These are phyloP conservation scores for Lepidocolaptes lacrymiger DNA, from an alignment of 2,797 vertebrate genomes.

Conservation along the genomic window DNA sequence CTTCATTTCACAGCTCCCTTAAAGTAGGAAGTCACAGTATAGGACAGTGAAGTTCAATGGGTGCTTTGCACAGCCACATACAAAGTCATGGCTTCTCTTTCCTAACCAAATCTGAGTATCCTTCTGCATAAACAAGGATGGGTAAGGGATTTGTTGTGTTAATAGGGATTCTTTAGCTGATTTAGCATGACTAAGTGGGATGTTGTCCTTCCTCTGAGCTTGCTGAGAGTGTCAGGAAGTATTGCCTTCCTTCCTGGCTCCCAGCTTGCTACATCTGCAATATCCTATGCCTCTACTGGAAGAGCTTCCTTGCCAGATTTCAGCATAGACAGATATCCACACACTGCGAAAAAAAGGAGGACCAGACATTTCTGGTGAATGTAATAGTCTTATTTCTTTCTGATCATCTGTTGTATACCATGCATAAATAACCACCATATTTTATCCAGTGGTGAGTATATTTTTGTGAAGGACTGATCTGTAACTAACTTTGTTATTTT, in stretches of 20 bases:
- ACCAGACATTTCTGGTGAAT: not conserved
- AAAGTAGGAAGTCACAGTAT: not conserved
- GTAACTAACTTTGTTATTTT: not conserved
- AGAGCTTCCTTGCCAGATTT: not conserved
- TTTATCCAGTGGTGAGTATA: not conserved
- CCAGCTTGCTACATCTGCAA: constrained; percentile 6
- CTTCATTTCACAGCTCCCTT: not conserved
- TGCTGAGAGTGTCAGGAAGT: constrained; percentile 32
- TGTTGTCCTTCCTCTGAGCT: constrained; percentile 27
- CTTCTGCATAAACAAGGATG: not conserved
- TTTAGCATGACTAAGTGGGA: constrained; percentile 42
- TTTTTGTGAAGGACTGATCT: not conserved
- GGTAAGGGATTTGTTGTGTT: not conserved
- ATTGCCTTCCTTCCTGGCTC: constrained; percentile 36
- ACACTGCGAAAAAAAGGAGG: not conserved
- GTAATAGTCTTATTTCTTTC: not conserved
- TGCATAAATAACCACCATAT: not conserved
- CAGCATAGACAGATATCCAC: not conserved
- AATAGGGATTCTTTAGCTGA: not conserved
- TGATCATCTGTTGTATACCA: not conserved
- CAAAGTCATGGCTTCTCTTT: not conserved
- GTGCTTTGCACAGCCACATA: not conserved
- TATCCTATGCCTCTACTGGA: not conserved
- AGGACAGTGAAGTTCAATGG: not conserved
- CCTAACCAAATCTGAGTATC: not conserved